These are phyloP conservation scores for Cheilosia grossa DNA, from an alignment of 2,888 invertebrate species.

Conservation along the genomic window DNA sequence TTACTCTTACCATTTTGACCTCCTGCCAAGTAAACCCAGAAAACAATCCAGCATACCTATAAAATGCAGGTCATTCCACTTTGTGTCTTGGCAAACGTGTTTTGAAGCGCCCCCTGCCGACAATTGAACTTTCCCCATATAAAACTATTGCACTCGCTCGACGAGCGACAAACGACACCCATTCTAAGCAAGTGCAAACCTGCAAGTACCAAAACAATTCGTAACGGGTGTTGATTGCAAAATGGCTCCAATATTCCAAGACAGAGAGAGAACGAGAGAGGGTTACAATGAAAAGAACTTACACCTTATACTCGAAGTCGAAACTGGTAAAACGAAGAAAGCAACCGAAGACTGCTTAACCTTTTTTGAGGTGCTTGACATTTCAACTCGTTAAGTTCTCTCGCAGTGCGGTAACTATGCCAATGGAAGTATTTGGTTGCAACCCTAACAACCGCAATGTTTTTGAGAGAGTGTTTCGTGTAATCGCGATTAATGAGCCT, in stretches of 20 bases:
- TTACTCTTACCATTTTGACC: conserved; percentile 34
- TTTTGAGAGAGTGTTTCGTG: conserved; percentile 34
- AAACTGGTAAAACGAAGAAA: conserved; percentile 3
- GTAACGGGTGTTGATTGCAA: conserved; percentile 70
- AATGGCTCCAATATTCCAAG: conserved; percentile 2
- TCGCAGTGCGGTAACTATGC: conserved; percentile 26
- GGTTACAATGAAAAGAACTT: conserved; percentile 41
- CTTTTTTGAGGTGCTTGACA: conserved; percentile 73
- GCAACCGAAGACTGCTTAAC: conserved; percentile 63
- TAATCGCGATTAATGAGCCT: conserved; percentile 65
- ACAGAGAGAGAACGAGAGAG: neutral
- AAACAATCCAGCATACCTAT: conserved; percentile 24
- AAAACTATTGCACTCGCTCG: conserved; percentile 44
- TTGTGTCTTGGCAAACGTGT: conserved; percentile 41
- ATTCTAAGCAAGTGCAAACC: conserved; percentile 49
- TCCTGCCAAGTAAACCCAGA: conserved; percentile 23
- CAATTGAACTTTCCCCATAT: conserved; percentile 59
- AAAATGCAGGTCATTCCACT: conserved; percentile 60
- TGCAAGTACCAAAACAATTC: conserved; percentile 69
- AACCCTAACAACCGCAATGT: conserved; percentile 24
- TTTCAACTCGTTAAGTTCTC: conserved; percentile 61
- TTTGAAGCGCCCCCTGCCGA: conserved; percentile 8
- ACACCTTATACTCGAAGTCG: conserved; percentile 16
- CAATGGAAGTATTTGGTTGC: conserved; percentile 19
- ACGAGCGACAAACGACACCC: neutral